These are phyloP conservation scores for Anguilla pacifica DNA, from an alignment of 2,797 vertebrate species.

Conservation along the genomic window DNA sequence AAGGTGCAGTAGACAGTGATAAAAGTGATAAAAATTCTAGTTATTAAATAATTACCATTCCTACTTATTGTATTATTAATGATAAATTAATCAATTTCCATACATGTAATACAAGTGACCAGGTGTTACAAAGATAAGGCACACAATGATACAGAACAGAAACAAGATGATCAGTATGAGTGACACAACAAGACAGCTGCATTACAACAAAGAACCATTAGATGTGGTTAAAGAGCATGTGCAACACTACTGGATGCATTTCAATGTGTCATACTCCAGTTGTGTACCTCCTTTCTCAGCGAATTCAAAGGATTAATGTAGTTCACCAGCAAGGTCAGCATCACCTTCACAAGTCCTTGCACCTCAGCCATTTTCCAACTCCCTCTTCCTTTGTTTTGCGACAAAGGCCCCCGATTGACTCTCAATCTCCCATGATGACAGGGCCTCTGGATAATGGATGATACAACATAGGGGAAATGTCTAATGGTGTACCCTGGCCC, in stretches of 20 bases:
- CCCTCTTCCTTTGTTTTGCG: conserved; percentile 2
- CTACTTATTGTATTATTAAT: neutral
- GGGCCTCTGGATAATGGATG: conserved; percentile 23
- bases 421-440: conserved; percentile 9
- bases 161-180: neutral
- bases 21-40: neutral
- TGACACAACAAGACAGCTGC: neutral
- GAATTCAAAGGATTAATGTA: neutral
- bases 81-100: neutral
- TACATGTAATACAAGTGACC: neutral
- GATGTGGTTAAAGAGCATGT: neutral
- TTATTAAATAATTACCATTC: neutral
- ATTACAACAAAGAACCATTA: neutral
- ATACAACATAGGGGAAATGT: conserved; percentile 26
- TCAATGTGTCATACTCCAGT: neutral
- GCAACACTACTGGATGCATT: neutral
- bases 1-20: neutral
- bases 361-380: neutral
- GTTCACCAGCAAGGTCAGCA: neutral
- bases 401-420: neutral
- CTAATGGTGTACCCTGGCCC: conserved; percentile 28
- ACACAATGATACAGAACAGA: neutral
- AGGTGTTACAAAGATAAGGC: neutral
- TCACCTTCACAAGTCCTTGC: neutral
- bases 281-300: neutral